These are phyloP conservation scores for Achroia grisella DNA, from an alignment of 1,140 invertebrate species.

Conservation along the genomic window DNA sequence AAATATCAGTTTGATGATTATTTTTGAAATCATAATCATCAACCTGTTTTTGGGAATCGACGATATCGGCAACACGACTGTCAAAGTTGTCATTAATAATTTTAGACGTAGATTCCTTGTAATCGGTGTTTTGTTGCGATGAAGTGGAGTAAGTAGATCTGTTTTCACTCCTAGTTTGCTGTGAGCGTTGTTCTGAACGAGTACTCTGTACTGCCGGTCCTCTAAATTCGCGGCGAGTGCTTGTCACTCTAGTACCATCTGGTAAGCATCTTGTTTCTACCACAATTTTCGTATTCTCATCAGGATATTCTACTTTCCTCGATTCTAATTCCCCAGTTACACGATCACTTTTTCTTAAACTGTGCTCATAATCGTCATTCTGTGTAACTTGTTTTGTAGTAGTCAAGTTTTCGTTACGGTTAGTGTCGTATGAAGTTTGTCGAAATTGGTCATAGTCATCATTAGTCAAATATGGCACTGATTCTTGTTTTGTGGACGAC, in stretches of 20 bases:
- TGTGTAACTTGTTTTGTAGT: constrained; percentile 24
- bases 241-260: constrained; percentile 78
- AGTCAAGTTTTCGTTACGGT: constrained; percentile 30
- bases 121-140: constrained; percentile 29
- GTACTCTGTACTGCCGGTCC: constrained; percentile 43
- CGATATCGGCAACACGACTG: constrained; percentile 32
- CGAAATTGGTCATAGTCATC: constrained; percentile 31
- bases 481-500: constrained; percentile 44
- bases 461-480: constrained; percentile 41
- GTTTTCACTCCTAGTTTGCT: constrained; percentile 43
- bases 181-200: constrained; percentile 40
- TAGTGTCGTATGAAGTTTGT: constrained; percentile 27
- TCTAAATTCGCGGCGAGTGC: constrained; percentile 77
- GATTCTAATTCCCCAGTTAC: constrained; percentile 67
- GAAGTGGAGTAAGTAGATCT: constrained; percentile 29
- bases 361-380: constrained; percentile 35
- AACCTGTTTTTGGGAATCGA: constrained; percentile 45
- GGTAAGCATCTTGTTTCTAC: constrained; percentile 78
- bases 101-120: constrained; percentile 39
- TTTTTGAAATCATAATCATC: constrained; percentile 54
- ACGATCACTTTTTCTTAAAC: constrained; percentile 20
- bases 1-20: constrained; percentile 20
- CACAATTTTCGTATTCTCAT: constrained; percentile 77
- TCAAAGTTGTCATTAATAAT: constrained; percentile 30
- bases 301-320: constrained; percentile 75